Conservation (phyloP, 2,888 invertebrate species). For the Sinotaia quadrata region DNA sequence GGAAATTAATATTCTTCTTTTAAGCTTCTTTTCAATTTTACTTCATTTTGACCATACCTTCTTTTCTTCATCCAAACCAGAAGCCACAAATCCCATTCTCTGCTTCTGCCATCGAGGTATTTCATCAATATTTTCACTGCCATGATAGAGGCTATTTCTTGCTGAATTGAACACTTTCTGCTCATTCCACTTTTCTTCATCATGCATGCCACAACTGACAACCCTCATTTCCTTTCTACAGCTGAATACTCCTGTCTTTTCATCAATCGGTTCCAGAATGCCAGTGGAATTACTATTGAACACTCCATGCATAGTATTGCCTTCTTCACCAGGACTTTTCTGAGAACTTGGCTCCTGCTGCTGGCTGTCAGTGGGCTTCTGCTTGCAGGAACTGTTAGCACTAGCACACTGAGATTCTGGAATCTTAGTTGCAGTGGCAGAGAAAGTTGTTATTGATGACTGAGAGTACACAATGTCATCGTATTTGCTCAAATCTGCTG, state of each 20-base stretch:
- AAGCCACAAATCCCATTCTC: constrained; percentile 43
- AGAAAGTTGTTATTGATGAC: neutral
- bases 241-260: neutral
- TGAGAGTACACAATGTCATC: neutral
- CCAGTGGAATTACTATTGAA: too few species aligned
- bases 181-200: too few species aligned
- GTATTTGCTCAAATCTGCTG: neutral
- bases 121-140: neutral
- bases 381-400: neutral
- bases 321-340: too few species aligned
- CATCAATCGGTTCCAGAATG: too few species aligned
- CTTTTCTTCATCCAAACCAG: constrained; percentile 43
- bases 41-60: too few species aligned
- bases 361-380: neutral
- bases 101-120: constrained; percentile 15
- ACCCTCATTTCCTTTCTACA: neutral
- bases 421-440: constrained; percentile 2
- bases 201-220: neutral
- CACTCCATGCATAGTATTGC: too few species aligned
- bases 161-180: too few species aligned
- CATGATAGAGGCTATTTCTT: neutral
- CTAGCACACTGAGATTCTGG: constrained; percentile 21
- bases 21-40: too few species aligned
- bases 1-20: too few species aligned
- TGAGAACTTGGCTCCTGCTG: neutral